Conservation (phyloP, 2,888 invertebrate species). For the Cepaea hortensis region DNA sequence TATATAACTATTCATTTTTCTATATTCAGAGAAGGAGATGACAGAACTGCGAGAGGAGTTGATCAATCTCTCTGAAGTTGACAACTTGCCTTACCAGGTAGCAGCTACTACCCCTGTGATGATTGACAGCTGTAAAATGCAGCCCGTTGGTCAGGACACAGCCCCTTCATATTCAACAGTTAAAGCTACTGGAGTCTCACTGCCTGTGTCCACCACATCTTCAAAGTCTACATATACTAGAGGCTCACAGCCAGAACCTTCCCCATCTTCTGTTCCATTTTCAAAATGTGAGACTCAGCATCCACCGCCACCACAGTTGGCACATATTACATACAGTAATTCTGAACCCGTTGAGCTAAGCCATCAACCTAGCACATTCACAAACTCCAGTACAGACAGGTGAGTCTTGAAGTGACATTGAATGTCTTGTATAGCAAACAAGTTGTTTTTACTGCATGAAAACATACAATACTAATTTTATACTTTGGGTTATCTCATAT, state of each 20-base stretch:
- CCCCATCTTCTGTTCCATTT: neutral
- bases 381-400: neutral
- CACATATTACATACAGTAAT: neutral
- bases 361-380: neutral
- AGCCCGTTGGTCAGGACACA: constrained; percentile 35
- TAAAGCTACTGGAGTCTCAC: too few relatives aligned
- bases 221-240: neutral
- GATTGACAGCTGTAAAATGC: constrained; percentile 25
- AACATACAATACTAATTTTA: too few relatives aligned
- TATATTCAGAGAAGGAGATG: constrained; percentile 86
- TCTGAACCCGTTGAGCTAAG: neutral
- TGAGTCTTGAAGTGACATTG: neutral
- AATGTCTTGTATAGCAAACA: too few relatives aligned
- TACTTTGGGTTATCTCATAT: too few relatives aligned
- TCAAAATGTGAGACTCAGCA: constrained; percentile 3
- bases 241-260: neutral
- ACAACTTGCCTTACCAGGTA: constrained; percentile 41
- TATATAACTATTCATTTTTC: neutral
- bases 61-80: constrained; percentile 78
- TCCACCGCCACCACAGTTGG: too few relatives aligned
- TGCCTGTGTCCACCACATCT: neutral
- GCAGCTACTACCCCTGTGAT: constrained; percentile 27
- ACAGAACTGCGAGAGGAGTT: constrained; percentile 89
- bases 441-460: too few relatives aligned
- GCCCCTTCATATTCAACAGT: neutral